phyloP scores from a whole-genome alignment of 2,113 vertebrate species.

The Monarcha castaneiventris region DNA sequence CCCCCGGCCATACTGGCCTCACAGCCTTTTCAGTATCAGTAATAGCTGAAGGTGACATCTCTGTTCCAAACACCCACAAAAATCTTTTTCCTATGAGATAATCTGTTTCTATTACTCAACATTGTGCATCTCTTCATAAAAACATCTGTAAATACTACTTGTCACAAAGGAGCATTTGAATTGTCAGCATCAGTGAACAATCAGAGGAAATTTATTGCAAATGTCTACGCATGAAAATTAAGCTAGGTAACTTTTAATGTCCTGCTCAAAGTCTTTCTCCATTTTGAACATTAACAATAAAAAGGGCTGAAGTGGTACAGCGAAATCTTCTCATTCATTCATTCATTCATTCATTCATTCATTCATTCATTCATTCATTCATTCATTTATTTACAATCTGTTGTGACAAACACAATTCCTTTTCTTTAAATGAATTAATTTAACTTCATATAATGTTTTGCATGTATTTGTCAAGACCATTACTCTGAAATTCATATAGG shows the following conservation, averaged over 20 bases:
- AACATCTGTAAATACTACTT: not conserved
- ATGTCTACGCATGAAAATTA: not conserved
- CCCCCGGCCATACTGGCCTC: not conserved
- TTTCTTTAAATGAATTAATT: not conserved
- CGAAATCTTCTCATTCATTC: too few species aligned
- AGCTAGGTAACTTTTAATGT: not conserved
- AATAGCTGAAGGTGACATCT: not conserved
- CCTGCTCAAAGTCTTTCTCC: not conserved
- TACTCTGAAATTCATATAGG: not conserved
- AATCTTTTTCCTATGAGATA: not conserved
- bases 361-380: too few species aligned
- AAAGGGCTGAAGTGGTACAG: not conserved
- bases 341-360: too few species aligned
- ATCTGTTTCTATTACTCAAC: not conserved
- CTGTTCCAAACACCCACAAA: not conserved
- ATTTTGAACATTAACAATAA: not conserved
- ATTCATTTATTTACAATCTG: not conserved
- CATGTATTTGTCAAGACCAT: not conserved
- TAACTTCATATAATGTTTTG: not conserved
- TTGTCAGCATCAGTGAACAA: not conserved
- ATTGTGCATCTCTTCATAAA: not conserved
- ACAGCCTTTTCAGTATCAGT: not conserved
- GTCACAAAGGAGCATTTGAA: not conserved
- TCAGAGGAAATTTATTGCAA: not conserved
- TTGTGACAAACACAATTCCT: not conserved